Percentiles rank a stretch among this genome's conserved stretches.
phyloP scores from a whole-genome alignment of 2,113 vertebrate genomes.

The Macquaria australasica region DNA sequence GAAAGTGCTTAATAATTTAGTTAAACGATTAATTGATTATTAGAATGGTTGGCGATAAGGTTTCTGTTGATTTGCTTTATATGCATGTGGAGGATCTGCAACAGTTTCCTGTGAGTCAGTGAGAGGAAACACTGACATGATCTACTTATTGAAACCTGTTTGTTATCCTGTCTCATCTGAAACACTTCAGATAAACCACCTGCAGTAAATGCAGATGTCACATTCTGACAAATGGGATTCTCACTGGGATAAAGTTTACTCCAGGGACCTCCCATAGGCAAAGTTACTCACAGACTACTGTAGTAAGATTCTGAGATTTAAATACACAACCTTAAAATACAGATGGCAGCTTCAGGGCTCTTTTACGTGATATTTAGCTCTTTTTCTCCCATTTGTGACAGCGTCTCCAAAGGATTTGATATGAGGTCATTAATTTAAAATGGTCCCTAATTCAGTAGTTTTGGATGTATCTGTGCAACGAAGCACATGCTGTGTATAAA shows the following conservation, averaged over 20 bases:
- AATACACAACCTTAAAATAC: neutral
- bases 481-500: neutral
- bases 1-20: neutral
- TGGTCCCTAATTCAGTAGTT: neutral
- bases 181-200: neutral
- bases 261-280: too few relatives aligned
- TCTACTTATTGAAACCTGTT: neutral
- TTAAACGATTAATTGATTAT: neutral
- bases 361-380: neutral
- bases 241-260: neutral
- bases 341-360: neutral
- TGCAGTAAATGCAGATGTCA: neutral
- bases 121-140: neutral
- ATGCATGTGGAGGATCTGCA: neutral
- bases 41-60: neutral
- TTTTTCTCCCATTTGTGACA: neutral
- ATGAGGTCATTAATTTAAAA: neutral
- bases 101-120: neutral
- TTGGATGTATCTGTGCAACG: neutral
- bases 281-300: neutral
- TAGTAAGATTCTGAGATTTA: neutral
- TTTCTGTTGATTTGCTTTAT: neutral
- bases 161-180: accelerated
- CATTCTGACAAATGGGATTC: neutral
- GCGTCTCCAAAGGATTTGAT: neutral